These are phyloP conservation scores for Dryobotodes eremita DNA, from an alignment of 2,888 invertebrate species.

Conservation along the genomic window DNA sequence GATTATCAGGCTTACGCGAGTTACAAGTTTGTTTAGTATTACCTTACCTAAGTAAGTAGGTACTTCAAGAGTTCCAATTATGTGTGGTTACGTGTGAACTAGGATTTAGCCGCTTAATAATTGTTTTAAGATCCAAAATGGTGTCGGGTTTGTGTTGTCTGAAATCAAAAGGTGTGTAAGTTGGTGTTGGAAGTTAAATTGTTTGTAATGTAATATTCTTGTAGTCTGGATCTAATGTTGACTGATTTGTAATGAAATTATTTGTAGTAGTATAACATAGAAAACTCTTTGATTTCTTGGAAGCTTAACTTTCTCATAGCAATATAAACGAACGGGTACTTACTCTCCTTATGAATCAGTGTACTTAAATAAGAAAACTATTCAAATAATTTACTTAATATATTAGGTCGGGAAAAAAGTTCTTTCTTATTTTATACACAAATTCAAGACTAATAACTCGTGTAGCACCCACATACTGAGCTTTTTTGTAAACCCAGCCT, in stretches of 20 bases:
- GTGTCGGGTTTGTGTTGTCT: constrained; percentile 6
- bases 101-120: constrained; percentile 30
- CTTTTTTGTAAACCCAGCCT: too few species aligned
- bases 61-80: constrained; percentile 44
- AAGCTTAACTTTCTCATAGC: too few species aligned
- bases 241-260: not conserved
- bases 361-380: too few species aligned
- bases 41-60: constrained; percentile 51
- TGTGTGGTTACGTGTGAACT: constrained; percentile 40
- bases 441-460: too few species aligned
- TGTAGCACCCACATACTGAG: too few species aligned
- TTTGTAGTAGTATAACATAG: not conserved
- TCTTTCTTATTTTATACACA: too few species aligned
- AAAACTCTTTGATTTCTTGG: not conserved
- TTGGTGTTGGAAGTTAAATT: constrained; percentile 4
- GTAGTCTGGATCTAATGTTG: constrained; percentile 11
- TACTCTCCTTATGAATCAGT: too few species aligned
- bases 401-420: too few species aligned
- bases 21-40: constrained; percentile 61
- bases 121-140: constrained; percentile 39
- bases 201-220: constrained; percentile 38
- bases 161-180: not conserved
- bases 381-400: too few species aligned
- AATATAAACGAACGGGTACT: too few species aligned
- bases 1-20: constrained; percentile 56